Base-by-base conservation (phyloP, 2,113 vertebrate species). In the Daubentonia madagascariensis region DNA sequence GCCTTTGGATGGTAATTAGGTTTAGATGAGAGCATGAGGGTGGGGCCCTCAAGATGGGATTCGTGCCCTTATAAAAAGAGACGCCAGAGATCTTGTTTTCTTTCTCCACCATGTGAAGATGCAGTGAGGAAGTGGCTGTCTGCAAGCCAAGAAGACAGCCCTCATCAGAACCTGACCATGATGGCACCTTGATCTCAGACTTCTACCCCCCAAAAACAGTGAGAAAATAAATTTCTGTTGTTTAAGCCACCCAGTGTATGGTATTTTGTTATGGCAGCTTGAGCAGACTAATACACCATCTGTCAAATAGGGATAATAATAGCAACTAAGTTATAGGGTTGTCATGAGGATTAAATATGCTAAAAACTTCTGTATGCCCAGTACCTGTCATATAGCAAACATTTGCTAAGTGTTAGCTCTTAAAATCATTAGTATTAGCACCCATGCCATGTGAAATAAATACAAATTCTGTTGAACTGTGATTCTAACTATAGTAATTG, bases 341-440 rank as follows among this genome's bases (percentile, higher is more conserved):
- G 63, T 84, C 37, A 30, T 86, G 45, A 97, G 45, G 16, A 68
- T 84, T 85, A 94, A 89, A 80, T 89, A 95, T 84, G 32, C 59
- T 84, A 45, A 90, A 83, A 94, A 28, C 37, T 86, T 80, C 23
- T 48, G 28, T 40, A 86, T 70, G 28, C 35, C 65, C 25, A n/a
- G 13, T 73, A 14, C 20, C 59, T 81, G 48, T 11, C 72, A 67
- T 37, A 70, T 59, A 61, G 22, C 61, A 89, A 92, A 9, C 3
- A 76, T 12, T 91, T 43, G 9, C 2, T 48, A 80, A 40, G 65
- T n/a, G 35, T 79, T 88, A 81, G 78, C 20, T 85, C 6, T 80
- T 85, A 43, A 63, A 75, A 61, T 80, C 30, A 52, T 59, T 59
- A 85, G 37, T 67, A 65, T 76, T 93, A 93, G 32, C 30, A 91